Percentiles rank a stretch among this genome's conserved stretches.
Conservation (phyloP, 2,888 invertebrate genomes). For the Lasioglossum leucozonium region DNA sequence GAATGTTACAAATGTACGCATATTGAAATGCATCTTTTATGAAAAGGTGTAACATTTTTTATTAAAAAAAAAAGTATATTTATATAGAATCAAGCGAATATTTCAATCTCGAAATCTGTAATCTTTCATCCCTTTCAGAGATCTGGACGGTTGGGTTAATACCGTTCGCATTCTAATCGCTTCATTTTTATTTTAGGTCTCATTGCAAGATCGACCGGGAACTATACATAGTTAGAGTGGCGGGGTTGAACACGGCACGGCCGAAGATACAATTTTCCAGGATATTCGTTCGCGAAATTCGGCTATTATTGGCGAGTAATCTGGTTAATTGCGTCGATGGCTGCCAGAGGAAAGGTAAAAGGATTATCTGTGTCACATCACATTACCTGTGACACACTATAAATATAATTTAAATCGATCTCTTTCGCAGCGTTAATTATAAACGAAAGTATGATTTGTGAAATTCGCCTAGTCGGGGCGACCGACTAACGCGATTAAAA, state of each 20-base stretch:
- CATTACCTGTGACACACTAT: slow-evolving; percentile 22
- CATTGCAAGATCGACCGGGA: slow-evolving; percentile 57
- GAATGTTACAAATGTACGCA: not conserved
- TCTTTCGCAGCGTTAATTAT: not conserved
- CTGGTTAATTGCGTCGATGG: slow-evolving; percentile 43
- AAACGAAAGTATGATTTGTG: slow-evolving; percentile 14
- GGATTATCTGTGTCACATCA: slow-evolving; percentile 9
- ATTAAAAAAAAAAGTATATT: not conserved
- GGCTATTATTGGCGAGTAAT: slow-evolving; percentile 34
- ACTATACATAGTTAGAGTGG: slow-evolving; percentile 63
- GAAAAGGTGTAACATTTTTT: not conserved
- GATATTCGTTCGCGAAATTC: slow-evolving; percentile 38
- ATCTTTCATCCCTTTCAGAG: not conserved
- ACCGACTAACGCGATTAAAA: not conserved
- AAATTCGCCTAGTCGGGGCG: slow-evolving; percentile 3
- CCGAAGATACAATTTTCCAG: slow-evolving; percentile 42
- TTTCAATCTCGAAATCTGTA: not conserved
- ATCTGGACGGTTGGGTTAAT: slow-evolving; percentile 23
- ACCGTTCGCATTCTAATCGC: slow-evolving; percentile 59
- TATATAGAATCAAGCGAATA: not conserved
- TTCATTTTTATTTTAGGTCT: slow-evolving; percentile 60
- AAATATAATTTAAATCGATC: not conserved
- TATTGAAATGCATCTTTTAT: not conserved
- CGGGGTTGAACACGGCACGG: slow-evolving; percentile 23
- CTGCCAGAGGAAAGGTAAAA: slow-evolving; percentile 12